Percentiles rank a stretch among this genome's conserved stretches.
Conservation (phyloP, 2,888 invertebrate genomes). For the Troides oblongomaculatus region DNA sequence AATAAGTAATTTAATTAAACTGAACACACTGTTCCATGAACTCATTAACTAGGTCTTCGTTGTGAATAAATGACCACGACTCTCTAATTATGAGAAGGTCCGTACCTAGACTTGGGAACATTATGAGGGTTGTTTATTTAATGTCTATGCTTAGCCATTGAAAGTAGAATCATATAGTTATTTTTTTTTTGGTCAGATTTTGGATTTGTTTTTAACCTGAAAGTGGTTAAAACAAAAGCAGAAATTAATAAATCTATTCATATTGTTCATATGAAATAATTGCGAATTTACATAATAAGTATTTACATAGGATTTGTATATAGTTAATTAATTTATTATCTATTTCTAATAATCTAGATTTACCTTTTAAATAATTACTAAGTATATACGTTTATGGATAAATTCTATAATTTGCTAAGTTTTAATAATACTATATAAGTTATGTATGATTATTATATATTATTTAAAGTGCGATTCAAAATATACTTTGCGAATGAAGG, state of each 20-base stretch:
- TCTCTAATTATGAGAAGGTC: too few species aligned
- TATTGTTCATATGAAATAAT: not conserved
- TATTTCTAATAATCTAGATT: not conserved
- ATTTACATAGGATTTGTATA: not conserved
- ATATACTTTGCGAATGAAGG: not conserved
- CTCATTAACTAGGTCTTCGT: too few species aligned
- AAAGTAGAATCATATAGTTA: too few species aligned
- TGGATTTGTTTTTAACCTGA: conserved; percentile 8
- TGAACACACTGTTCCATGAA: too few species aligned
- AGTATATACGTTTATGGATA: not conserved
- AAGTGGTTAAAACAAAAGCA: conserved; percentile 1
- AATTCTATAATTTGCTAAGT: conserved; percentile 9
- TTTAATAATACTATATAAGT: not conserved
- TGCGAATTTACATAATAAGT: not conserved
- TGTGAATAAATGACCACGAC: too few species aligned
- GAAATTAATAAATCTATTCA: not conserved
- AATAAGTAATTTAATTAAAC: too few species aligned
- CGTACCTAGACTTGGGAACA: too few species aligned
- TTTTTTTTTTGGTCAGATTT: not conserved
- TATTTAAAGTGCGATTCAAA: conserved; percentile 11
- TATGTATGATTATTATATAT: not conserved
- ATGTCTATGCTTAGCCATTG: too few species aligned
- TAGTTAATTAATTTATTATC: not conserved
- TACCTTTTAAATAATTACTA: not conserved
- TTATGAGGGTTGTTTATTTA: too few species aligned